These are phyloP conservation scores for Tenodera sinensis DNA, from an alignment of 2,888 invertebrate species.

Conservation along the genomic window DNA sequence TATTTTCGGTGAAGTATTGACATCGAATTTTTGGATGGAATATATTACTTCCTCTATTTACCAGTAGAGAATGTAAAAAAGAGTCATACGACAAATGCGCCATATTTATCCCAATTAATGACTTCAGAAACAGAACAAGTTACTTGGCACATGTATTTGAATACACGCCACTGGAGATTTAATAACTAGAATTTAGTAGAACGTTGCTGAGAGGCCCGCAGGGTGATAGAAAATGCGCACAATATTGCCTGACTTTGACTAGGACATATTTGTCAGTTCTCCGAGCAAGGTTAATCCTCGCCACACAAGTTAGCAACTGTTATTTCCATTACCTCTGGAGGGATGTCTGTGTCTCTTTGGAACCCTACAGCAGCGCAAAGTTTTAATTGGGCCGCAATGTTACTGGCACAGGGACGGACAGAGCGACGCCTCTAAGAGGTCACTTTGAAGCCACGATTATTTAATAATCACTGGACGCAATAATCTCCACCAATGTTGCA, in stretches of 20 bases:
- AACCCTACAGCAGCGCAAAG: background rate
- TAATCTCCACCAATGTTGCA: background rate
- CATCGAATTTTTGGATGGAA: too few relatives aligned
- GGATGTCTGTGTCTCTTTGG: background rate
- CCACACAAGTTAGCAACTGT: background rate
- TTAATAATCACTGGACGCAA: background rate
- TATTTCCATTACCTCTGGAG: background rate
- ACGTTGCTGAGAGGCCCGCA: background rate
- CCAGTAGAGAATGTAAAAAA: too few relatives aligned
- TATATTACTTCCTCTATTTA: too few relatives aligned
- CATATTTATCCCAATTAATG: too few relatives aligned
- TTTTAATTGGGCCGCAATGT: background rate
- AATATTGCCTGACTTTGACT: background rate
- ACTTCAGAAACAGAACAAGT: too few relatives aligned
- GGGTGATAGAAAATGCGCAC: background rate
- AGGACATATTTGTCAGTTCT: background rate
- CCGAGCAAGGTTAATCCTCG: background rate
- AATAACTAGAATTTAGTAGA: background rate
- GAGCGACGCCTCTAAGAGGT: background rate
- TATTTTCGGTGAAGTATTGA: too few relatives aligned
- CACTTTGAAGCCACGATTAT: background rate
- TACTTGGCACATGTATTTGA: too few relatives aligned
- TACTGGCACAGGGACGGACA: background rate
- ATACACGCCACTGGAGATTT: too few relatives aligned
- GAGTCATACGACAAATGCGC: too few relatives aligned